phyloP scores from a whole-genome alignment of 2,113 vertebrate species.

The Zapus hudsonius region DNA sequence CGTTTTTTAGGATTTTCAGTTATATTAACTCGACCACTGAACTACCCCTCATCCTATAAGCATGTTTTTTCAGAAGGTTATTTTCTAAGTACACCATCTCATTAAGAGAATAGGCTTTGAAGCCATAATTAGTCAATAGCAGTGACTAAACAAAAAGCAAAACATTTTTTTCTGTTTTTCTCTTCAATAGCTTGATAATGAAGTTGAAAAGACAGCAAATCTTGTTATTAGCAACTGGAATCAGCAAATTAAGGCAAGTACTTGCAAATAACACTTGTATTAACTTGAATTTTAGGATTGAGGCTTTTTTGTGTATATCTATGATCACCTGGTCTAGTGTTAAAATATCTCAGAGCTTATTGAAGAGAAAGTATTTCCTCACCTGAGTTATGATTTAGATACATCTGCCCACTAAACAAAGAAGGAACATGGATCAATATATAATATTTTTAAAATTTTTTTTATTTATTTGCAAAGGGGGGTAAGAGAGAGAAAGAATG shows the following conservation, averaged over 20 bases:
- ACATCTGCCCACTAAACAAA: neutral
- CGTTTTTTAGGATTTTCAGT: neutral
- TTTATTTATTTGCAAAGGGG: no score
- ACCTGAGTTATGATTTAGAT: neutral
- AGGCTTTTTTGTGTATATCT: neutral
- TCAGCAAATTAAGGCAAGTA: slow-evolving; percentile 90
- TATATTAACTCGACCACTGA: neutral
- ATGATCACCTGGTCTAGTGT: neutral
- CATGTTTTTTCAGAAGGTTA: neutral
- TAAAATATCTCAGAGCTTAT: neutral
- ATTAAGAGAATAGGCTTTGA: neutral
- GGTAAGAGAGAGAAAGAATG: no score
- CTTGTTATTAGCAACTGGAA: slow-evolving; percentile 88
- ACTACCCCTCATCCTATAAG: neutral
- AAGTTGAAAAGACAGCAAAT: slow-evolving; percentile 88
- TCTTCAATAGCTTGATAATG: slow-evolving; percentile 85
- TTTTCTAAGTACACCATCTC: neutral
- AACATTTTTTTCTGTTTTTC: slow-evolving; percentile 4
- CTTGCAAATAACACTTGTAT: neutral
- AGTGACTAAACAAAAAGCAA: neutral
- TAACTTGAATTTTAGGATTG: neutral
- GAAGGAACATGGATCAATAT: neutral
- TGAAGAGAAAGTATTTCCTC: slow-evolving; percentile 34
- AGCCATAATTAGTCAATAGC: neutral
- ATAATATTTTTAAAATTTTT: no score